These are phyloP conservation scores for Monopterus albus DNA, from an alignment of 2,113 vertebrate genomes.

Conservation along the genomic window DNA sequence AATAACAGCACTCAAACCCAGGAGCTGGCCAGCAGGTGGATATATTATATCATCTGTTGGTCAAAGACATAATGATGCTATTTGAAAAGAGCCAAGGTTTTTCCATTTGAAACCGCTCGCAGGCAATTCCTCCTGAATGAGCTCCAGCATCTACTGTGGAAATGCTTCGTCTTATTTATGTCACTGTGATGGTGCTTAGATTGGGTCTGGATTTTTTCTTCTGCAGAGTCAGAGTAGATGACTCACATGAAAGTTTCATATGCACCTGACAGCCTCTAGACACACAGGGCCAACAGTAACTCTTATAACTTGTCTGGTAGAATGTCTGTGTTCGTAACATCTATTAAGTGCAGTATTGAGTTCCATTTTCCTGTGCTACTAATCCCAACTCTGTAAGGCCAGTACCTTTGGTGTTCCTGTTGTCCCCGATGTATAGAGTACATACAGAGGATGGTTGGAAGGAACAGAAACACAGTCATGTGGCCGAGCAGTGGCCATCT, in stretches of 20 bases:
- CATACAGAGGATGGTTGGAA: constrained; percentile 92
- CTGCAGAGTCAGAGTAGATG: constrained; percentile 29
- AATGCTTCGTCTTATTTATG: constrained; percentile 41
- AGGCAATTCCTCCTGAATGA: constrained; percentile 29
- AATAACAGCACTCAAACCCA: constrained; percentile 18
- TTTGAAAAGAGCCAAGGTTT: constrained; percentile 19
- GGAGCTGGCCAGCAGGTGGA: constrained; percentile 27
- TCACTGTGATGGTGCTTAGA: constrained; percentile 34
- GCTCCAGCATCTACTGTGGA: constrained; percentile 27
- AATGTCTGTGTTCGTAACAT: background rate
- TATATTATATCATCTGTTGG: constrained; percentile 35
- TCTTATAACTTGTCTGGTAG: background rate
- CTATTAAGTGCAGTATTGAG: background rate
- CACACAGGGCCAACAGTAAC: background rate
- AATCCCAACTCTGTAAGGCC: background rate
- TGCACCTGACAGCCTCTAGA: background rate
- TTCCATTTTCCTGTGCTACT: background rate
- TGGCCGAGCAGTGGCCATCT: constrained; percentile 85
- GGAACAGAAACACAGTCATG: constrained; percentile 89
- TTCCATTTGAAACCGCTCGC: constrained; percentile 3
- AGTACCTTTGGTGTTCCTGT: constrained; percentile 94
- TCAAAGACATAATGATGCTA: constrained; percentile 41
- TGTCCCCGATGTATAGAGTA: constrained; percentile 97
- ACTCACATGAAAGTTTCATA: constrained; percentile 3
- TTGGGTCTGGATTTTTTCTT: constrained; percentile 19